phyloP scores from a whole-genome alignment of 1,140 invertebrate genomes.

The Globodera ellingtonae region DNA sequence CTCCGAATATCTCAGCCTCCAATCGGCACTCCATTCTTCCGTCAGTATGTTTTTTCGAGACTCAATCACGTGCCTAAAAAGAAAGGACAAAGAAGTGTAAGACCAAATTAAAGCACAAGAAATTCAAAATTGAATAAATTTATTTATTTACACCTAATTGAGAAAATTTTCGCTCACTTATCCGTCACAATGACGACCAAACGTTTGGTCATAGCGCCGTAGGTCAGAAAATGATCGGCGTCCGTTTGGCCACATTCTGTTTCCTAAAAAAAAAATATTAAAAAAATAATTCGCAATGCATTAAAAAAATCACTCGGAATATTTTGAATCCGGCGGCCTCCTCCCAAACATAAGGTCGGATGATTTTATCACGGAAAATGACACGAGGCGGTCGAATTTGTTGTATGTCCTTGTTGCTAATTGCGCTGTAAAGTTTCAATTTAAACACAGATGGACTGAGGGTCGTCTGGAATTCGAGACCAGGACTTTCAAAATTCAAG shows the following conservation, averaged over 20 bases:
- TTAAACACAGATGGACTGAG: too few relatives aligned
- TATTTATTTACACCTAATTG: too few relatives aligned
- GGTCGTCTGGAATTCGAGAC: too few relatives aligned
- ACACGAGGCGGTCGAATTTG: constrained; percentile 81
- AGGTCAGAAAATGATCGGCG: constrained; percentile 83
- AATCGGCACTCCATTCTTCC: constrained; percentile 41
- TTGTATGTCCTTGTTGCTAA: constrained; percentile 77
- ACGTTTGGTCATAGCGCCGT: constrained; percentile 74
- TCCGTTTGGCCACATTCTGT: constrained; percentile 79
- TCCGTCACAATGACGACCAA: constrained; percentile 84
- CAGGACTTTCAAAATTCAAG: too few relatives aligned
- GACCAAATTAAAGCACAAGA: not conserved
- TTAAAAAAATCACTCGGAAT: constrained; percentile 47
- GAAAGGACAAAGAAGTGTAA: not conserved
- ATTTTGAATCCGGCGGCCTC: constrained; percentile 80
- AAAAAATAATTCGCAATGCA: not conserved
- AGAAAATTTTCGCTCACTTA: constrained; percentile 71
- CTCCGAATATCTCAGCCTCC: constrained; percentile 28
- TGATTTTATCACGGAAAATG: constrained; percentile 79
- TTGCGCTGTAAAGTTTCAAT: constrained; percentile 70
- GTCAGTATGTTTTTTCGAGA: constrained; percentile 35
- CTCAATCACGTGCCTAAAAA: constrained; percentile 35
- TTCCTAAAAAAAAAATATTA: constrained; percentile 69
- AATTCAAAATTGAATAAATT: too few relatives aligned
- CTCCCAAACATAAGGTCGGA: constrained; percentile 79